Base-by-base conservation (phyloP, 2,888 invertebrate species). In the Luffia ferchaultella region DNA sequence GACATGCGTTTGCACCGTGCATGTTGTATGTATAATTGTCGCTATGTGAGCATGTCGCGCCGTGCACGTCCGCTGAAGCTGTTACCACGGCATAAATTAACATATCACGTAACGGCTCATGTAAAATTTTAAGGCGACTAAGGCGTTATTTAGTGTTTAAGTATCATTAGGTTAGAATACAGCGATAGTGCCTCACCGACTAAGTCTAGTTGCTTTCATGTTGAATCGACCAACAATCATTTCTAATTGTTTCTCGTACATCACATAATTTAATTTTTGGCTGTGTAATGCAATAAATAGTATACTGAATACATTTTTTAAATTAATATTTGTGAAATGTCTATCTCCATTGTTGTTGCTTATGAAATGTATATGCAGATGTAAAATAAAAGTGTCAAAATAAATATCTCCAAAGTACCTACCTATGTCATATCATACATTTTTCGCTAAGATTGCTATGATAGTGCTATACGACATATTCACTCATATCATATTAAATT, bases 141-240 rank as follows among this genome's bases (percentile, higher is more conserved):
- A 64, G 69, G 74, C 75, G 76, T 74, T 71, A 70, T 70, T 71
- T 73, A 73, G 70, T 68, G 49, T 67, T 62, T 76, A 74, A 67
- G 65, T 59, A 52, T 47, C 50, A 19, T 46, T 53, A 52, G 52
- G 50, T 47, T 58, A 59, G 60, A 60, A 57, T 59, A 30, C 30
- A 30, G 30, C 59, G 55, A 62, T 61, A 60, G 70, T 70, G 68
- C 70, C 65, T 70, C 30, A 12, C 12, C 12, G 12, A 30, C 30
- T 30, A 30, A 12, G 30, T 12, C 12, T 30, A 3, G 30, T 7
- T 7, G 30, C 12, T 12, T 30, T 30, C 30, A 30, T 12, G n/a
- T 12, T 12, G 30, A 30, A 12, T 12, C 30, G 30, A 30, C 30
- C 5, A 30, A n/a, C n/a, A n/a, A n/a, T n/a, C n/a, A n/a, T n/a